Percentiles rank a stretch among this genome's conserved stretches.
Evolutionary conservation across 2,113 vertebrate species (phyloP).

Genomic region (Ahaetulla prasina): DNA sequence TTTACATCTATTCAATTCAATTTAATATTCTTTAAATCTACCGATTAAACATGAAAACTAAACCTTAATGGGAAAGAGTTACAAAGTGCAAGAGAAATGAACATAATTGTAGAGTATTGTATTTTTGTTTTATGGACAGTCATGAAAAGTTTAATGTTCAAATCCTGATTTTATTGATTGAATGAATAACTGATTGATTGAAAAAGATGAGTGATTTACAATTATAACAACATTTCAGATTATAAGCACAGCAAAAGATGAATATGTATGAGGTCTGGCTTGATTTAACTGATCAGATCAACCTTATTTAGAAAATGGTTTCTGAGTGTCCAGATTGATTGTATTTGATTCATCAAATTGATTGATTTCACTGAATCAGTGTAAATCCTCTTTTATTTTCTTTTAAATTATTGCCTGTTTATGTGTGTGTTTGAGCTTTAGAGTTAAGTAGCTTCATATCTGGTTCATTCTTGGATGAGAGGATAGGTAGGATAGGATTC

Average conservation of each 20-base stretch:
- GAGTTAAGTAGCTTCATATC: neutral
- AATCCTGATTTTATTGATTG: neutral
- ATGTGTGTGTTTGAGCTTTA: neutral
- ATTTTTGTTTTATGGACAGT: neutral
- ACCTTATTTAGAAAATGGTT: neutral
- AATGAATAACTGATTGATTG: neutral
- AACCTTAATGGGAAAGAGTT: neutral
- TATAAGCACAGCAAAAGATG: neutral
- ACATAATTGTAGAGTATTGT: neutral
- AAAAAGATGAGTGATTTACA: neutral
- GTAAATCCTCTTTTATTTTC: neutral
- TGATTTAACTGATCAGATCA: neutral
- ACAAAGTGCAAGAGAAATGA: neutral
- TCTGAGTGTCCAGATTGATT: neutral
- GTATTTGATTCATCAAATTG: neutral
- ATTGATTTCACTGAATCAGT: neutral
- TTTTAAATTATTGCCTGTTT: neutral
- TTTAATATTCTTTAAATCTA: neutral
- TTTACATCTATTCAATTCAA: neutral
- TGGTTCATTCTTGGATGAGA: neutral
- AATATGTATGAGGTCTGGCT: neutral
- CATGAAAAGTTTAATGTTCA: neutral
- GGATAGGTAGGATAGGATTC: too few relatives aligned
- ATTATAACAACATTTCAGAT: neutral
- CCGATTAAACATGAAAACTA: neutral